Evolutionary conservation across 2,113 vertebrate genomes (phyloP), one percentile per base, ranked within the genome.

Genomic region (Cichladusa arquata): DNA sequence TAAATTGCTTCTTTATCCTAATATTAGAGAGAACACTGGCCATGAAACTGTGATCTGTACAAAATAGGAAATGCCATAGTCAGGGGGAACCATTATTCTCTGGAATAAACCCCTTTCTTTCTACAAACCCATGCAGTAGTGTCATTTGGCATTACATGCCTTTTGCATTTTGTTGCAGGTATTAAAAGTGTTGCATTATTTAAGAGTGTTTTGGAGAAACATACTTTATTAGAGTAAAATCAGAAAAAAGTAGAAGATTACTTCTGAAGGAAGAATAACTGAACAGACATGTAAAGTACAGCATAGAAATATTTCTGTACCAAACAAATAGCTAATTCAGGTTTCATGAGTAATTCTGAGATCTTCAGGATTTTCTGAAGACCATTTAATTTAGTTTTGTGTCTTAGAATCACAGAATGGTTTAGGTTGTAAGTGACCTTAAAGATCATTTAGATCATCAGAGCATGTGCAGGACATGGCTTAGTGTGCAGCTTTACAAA

Each of bases 271-370:
- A 64, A 92, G 50, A 65, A 34, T 78, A 24, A 42, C 24, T 79
- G 70, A 58, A 48, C 16, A 60, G 36, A 77, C 4, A 2, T 36
- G 16, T 60, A 48, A 88, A 72, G 36, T 20, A 56, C 8, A 82
- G 36, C 1, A 0, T 34, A 48, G 13, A 66, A 82, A 28, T 65
- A 47, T 54, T 73, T 93, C 31, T 47, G 3, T 77, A 50, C 4
- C 28, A 72, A 82, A n/a, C 8, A 80, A 85, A 57, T 16, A 62
- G 19, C 33, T 88, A 65, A 65, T 85, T 95, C 82, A 57, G 54
- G 19, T 9, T 82, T 82, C 42, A 22, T 29, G 19, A 72, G 15
- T 77, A 57, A 77, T 86, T 93, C 72, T 69, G 48, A 92, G 34
- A 12, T 65, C 26, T 54, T 61, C 28, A 50, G 44, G 34, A 29